Percentiles rank a stretch among this genome's conserved stretches.
Conservation (phyloP, 2,888 invertebrate genomes). For the Icerya purchasi region DNA sequence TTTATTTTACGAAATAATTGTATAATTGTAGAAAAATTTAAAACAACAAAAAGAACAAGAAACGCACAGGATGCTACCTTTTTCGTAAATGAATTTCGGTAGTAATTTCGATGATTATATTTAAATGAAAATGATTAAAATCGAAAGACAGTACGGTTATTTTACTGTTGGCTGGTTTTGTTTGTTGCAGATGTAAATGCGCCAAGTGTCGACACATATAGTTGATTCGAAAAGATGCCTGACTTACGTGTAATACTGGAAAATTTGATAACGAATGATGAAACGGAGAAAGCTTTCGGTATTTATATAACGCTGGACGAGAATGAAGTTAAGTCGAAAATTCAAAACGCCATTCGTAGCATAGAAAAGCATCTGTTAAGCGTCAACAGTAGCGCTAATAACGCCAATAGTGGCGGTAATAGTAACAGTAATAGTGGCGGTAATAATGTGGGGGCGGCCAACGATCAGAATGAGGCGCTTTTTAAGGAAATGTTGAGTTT, state of each 20-base stretch:
- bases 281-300: constrained; percentile 11
- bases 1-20: too few species aligned
- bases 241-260: not conserved
- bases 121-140: too few species aligned
- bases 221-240: not conserved
- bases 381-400: not conserved
- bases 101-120: too few species aligned
- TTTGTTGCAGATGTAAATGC: too few species aligned
- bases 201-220: too few species aligned
- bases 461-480: constrained; percentile 6
- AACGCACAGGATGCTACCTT: too few species aligned
- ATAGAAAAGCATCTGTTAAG: constrained; percentile 5
- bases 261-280: not conserved
- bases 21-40: too few species aligned
- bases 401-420: not conserved
- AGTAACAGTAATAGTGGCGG: not conserved
- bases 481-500: constrained; percentile 10
- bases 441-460: not conserved
- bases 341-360: constrained; percentile 26
- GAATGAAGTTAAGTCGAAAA: constrained; percentile 2
- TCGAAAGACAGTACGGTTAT: too few species aligned
- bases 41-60: too few species aligned
- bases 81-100: too few species aligned
- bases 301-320: constrained; percentile 8
- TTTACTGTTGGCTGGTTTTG: too few species aligned